Percentiles rank a stretch among this genome's conserved stretches.
Conservation (phyloP, 2,797 vertebrate genomes). For the Acanthurus tractus region DNA sequence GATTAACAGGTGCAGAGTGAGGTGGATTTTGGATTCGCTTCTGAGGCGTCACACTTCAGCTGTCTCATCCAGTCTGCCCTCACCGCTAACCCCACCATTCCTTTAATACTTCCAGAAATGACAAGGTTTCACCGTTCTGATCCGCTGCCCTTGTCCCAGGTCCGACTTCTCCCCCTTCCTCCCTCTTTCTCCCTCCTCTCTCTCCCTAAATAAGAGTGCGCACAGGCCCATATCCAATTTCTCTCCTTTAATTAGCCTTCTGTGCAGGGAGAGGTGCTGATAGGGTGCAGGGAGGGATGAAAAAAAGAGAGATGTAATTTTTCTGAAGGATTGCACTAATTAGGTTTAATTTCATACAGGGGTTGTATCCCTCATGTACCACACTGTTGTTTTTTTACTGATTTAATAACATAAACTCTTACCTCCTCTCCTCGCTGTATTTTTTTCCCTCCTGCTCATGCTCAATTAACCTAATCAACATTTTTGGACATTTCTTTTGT, state of each 20-base stretch:
- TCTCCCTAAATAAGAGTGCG: slow-evolving; percentile 73
- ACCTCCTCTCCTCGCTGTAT: neutral
- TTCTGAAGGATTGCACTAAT: slow-evolving; percentile 76
- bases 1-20: slow-evolving; percentile 45
- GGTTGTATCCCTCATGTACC: slow-evolving; percentile 53
- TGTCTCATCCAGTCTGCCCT: slow-evolving; percentile 51
- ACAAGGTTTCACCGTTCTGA: slow-evolving; percentile 56
- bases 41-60: slow-evolving; percentile 48
- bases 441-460: neutral
- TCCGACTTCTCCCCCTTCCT: slow-evolving; percentile 38
- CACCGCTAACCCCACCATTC: slow-evolving; percentile 40
- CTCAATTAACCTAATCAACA: slow-evolving; percentile 46
- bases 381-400: slow-evolving; percentile 56
- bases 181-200: slow-evolving; percentile 6
- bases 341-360: slow-evolving; percentile 69
- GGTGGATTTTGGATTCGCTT: slow-evolving; percentile 48
- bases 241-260: slow-evolving; percentile 83
- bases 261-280: slow-evolving; percentile 49
- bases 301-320: slow-evolving; percentile 71
- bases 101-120: slow-evolving; percentile 58
- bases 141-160: slow-evolving; percentile 55
- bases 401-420: slow-evolving; percentile 42
- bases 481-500: slow-evolving; percentile 32
- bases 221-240: slow-evolving; percentile 84
- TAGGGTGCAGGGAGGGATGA: slow-evolving; percentile 50